Evolutionary conservation across 2,888 invertebrate species (phyloP).

Genomic region (Notodonta ziczac): DNA sequence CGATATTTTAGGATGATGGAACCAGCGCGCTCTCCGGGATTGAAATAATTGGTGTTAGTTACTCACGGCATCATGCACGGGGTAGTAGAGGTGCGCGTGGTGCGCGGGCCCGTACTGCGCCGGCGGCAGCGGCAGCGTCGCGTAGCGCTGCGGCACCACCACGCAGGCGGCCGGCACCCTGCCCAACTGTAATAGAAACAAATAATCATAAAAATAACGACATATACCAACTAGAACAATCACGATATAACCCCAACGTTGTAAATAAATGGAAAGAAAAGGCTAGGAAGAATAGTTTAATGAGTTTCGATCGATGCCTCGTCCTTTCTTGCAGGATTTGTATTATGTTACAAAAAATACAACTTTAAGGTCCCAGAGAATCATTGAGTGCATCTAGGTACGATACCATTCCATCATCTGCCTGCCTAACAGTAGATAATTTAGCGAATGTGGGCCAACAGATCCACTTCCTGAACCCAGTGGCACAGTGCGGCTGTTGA

Average conservation of each 20-base stretch:
- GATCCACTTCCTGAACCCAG: conserved; percentile 18
- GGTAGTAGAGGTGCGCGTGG: conserved; percentile 68
- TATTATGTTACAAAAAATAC: no score
- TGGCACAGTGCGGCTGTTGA: conserved; percentile 29
- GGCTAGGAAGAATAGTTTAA: no score
- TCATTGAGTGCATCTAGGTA: no score
- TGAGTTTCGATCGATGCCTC: no score
- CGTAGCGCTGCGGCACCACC: conserved; percentile 75
- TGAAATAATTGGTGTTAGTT: neutral
- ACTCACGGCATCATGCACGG: conserved; percentile 72
- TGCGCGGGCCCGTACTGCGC: conserved; percentile 55
- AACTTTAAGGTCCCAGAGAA: no score
- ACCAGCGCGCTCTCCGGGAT: no score
- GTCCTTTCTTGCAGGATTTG: no score
- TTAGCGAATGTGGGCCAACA: neutral
- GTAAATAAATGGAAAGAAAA: no score
- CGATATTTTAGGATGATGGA: no score
- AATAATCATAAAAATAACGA: neutral
- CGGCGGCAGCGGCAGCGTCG: conserved; percentile 73
- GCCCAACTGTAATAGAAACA: conserved; percentile 61
- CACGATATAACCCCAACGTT: no score
- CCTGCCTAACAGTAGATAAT: neutral
- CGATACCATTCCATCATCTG: neutral
- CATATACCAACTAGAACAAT: no score
- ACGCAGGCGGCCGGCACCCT: conserved; percentile 70